Evolutionary conservation across 1,140 invertebrate species (phyloP).

Genomic region (Diplogasteroides magnus): DNA sequence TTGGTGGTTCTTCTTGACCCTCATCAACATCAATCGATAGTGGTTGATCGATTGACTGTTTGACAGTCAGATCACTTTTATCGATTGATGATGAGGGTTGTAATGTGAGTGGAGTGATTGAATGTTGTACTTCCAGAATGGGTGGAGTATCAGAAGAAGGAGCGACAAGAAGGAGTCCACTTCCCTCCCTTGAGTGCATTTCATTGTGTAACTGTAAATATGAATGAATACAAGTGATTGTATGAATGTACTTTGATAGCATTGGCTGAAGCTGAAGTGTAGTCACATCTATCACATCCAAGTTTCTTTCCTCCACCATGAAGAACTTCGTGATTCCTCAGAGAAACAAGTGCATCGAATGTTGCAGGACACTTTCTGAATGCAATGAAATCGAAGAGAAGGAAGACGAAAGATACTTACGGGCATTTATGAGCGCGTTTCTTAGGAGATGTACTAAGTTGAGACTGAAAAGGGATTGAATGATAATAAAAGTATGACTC

Average conservation of each 20-base stretch:
- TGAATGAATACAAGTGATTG: neutral
- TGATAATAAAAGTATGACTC: too few species aligned
- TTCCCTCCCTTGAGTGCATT: constrained; percentile 4
- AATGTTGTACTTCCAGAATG: neutral
- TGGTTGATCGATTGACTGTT: too few species aligned
- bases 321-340: neutral
- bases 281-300: constrained; percentile 7
- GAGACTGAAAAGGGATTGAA: neutral
- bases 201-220: constrained; percentile 2
- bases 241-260: constrained; percentile 5
- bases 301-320: neutral
- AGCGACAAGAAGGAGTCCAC: neutral
- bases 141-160: neutral
- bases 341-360: neutral
- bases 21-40: too few species aligned
- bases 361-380: neutral
- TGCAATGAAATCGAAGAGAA: constrained; percentile 3
- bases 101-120: neutral
- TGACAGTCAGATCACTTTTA: constrained; percentile 2
- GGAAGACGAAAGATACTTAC: neutral
- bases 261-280: constrained; percentile 1
- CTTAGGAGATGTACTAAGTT: neutral
- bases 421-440: neutral
- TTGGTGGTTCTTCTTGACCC: neutral
- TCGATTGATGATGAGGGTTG: neutral